Percentiles rank a stretch among this genome's conserved stretches.
phyloP scores from a whole-genome alignment of 2,888 invertebrate species.

The Calameuta filiformis region DNA sequence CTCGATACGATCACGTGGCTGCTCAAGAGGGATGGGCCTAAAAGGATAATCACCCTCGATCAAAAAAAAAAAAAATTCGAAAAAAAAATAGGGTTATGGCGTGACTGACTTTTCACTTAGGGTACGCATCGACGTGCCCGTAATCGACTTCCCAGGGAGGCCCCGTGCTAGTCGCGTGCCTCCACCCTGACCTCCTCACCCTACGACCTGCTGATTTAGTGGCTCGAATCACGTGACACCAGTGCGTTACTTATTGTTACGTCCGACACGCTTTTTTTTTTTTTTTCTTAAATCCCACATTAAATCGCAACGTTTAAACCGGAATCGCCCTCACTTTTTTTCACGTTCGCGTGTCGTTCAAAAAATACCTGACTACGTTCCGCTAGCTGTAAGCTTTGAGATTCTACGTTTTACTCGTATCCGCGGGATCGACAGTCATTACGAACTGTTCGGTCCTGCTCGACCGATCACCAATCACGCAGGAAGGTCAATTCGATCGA shows the following conservation, averaged over 20 bases:
- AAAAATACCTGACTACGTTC: background rate
- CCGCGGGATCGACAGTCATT: background rate
- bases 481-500: background rate
- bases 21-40: background rate
- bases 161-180: background rate
- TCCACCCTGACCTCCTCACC: background rate
- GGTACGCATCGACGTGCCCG: background rate
- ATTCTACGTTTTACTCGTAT: too few species aligned
- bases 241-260: background rate
- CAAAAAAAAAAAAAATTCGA: background rate
- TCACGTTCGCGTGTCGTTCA: background rate
- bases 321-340: background rate
- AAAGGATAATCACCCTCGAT: background rate
- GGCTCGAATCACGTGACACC: constrained; percentile 1
- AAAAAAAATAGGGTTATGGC: background rate
- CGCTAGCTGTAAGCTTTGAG: too few species aligned
- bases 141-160: background rate
- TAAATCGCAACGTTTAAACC: background rate
- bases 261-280: constrained; percentile 1
- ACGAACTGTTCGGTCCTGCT: too few species aligned
- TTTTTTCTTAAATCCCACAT: constrained; percentile 9
- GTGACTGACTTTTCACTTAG: background rate
- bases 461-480: background rate
- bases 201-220: background rate
- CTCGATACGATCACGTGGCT: background rate